Conservation (phyloP, 1,140 invertebrate species). For the Apis laboriosa region DNA sequence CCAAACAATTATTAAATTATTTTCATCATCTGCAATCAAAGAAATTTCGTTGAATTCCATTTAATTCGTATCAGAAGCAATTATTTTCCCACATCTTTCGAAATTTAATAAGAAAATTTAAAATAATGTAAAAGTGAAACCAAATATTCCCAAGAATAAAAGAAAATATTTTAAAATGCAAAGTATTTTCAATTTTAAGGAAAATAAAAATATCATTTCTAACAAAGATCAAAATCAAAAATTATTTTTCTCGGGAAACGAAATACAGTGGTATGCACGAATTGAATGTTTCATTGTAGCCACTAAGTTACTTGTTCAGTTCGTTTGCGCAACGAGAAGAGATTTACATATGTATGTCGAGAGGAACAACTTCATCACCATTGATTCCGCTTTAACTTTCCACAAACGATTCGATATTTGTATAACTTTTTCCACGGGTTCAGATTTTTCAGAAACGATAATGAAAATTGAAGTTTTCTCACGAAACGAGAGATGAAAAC, state of each 20-base stretch:
- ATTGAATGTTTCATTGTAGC: background rate
- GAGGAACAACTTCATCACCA: background rate
- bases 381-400: background rate
- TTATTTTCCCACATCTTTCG: too few species aligned
- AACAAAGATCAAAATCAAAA: too few species aligned
- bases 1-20: background rate
- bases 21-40: background rate
- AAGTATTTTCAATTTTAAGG: background rate
- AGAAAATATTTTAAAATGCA: background rate
- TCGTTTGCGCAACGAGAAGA: constrained; percentile 11
- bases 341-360: constrained; percentile 14
- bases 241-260: background rate
- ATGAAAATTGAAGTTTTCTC: background rate
- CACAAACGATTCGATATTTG: background rate
- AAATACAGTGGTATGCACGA: background rate
- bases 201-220: too few species aligned
- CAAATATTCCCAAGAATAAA: background rate
- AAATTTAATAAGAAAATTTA: background rate
- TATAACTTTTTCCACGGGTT: background rate
- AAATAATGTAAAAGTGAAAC: background rate
- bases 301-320: background rate
- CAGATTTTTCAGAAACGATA: background rate
- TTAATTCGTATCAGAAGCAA: background rate
- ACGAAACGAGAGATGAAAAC: background rate
- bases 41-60: background rate